A percentile compares a stretch with the other conserved stretches of the same genome.
Conservation (phyloP, 2,888 invertebrate species). For the Cyclophora punctaria region DNA sequence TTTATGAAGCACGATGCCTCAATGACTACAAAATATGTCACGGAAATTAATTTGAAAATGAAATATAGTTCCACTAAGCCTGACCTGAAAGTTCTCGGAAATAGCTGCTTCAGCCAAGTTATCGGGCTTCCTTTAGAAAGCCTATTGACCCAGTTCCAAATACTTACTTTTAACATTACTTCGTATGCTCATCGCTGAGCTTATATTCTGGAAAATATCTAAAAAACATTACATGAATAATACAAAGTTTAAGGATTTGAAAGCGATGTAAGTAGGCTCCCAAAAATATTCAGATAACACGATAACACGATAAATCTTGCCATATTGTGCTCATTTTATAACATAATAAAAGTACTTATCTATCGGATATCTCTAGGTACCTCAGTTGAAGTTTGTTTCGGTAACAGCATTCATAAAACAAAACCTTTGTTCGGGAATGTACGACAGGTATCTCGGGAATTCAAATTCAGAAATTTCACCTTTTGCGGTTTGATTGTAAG, state of each 20-base stretch:
- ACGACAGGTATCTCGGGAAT: constrained; percentile 3
- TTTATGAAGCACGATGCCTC: too few species aligned
- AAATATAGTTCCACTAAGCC: constrained; percentile 20
- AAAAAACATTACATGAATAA: too few species aligned
- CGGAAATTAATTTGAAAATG: constrained; percentile 18
- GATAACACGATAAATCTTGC: too few species aligned
- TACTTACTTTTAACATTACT: constrained; percentile 17
- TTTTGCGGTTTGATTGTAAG: constrained; percentile 1
- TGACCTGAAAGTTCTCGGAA: constrained; percentile 23
- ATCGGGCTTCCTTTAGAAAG: constrained; percentile 24
- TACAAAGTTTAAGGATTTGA: too few species aligned
- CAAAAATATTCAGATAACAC: too few species aligned
- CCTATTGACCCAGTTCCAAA: constrained; percentile 35
- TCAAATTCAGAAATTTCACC: constrained; percentile 3
- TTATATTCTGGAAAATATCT: too few species aligned
- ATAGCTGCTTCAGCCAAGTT: constrained; percentile 29
- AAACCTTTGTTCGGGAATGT: constrained; percentile 1
- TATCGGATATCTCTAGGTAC: too few species aligned
- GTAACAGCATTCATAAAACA: neutral
- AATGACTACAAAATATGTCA: neutral
- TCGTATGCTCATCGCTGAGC: too few species aligned
- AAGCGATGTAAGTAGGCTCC: too few species aligned
- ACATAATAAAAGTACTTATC: too few species aligned
- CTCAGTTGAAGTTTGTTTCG: neutral
- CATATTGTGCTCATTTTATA: too few species aligned